phyloP scores from a whole-genome alignment of 2,888 invertebrate genomes.

The Ephialtes manifestator region DNA sequence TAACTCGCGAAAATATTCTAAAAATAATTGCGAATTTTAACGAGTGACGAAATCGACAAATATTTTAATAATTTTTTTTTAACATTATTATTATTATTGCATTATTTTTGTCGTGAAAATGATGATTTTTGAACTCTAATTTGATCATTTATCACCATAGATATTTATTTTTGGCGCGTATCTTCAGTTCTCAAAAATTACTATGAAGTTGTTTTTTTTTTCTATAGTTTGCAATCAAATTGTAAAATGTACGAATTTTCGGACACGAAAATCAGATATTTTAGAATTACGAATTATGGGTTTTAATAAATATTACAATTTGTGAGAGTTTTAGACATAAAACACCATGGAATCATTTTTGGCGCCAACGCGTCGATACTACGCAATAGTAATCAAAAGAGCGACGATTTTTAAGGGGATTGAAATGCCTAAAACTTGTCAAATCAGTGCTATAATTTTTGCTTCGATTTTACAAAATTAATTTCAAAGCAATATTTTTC shows the following conservation, averaged over 20 bases:
- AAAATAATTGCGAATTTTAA: neutral
- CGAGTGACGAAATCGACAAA: neutral
- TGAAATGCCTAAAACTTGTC: no score
- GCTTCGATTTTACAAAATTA: no score
- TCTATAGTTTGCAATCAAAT: neutral
- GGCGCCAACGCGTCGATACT: neutral
- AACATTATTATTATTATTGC: neutral
- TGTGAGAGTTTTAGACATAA: neutral
- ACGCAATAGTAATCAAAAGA: constrained; percentile 34
- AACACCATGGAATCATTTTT: neutral
- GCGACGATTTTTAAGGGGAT: neutral
- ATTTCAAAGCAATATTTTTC: no score
- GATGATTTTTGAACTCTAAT: neutral
- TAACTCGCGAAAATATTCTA: neutral
- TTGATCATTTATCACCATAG: neutral
- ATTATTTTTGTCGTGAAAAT: neutral
- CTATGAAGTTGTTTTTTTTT: neutral
- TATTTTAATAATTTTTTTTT: neutral
- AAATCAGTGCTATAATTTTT: no score
- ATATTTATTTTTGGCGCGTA: neutral
- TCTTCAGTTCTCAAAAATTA: neutral
- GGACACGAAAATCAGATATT: neutral
- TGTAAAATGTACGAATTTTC: neutral
- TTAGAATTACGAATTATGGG: neutral
- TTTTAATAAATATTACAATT: neutral